Percentiles rank a stretch among this genome's conserved stretches.
Conservation (phyloP, 2,888 invertebrate species). For the Papilio demoleus region DNA sequence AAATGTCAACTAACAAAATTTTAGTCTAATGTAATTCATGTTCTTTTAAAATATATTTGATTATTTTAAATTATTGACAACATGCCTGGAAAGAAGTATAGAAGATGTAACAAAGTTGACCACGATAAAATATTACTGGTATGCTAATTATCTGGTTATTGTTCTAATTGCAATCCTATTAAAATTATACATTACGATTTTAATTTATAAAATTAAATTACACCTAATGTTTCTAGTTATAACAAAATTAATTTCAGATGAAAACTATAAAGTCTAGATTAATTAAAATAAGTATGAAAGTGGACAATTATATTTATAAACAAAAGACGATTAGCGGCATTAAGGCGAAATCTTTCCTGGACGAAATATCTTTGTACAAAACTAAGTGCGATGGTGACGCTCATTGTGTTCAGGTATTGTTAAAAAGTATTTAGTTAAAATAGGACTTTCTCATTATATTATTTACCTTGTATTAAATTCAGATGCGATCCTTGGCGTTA, state of each 20-base stretch:
- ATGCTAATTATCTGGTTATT: background rate
- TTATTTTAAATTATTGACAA: background rate
- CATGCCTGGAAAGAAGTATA: conserved; percentile 11
- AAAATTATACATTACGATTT: background rate
- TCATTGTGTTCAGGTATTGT: conserved; percentile 31
- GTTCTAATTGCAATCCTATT: background rate
- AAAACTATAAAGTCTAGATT: conserved; percentile 31
- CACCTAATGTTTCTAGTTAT: too few relatives aligned
- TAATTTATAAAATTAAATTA: background rate
- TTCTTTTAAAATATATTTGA: background rate
- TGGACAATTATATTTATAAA: conserved; percentile 35
- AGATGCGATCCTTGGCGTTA: too few relatives aligned
- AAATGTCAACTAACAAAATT: too few relatives aligned
- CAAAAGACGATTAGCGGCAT: conserved; percentile 18
- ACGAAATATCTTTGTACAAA: conserved; percentile 27
- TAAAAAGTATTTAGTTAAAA: background rate
- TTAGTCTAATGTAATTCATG: background rate
- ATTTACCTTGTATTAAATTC: background rate
- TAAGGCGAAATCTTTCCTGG: conserved; percentile 25
- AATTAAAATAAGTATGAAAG: conserved; percentile 35
- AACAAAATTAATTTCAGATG: conserved; percentile 26
- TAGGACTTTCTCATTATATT: background rate
- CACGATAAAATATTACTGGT: background rate
- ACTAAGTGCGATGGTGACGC: conserved; percentile 18
- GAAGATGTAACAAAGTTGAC: background rate